Evolutionary conservation across 1,140 invertebrate genomes (phyloP).

Genomic region (Aporrectodea caliginosa): DNA sequence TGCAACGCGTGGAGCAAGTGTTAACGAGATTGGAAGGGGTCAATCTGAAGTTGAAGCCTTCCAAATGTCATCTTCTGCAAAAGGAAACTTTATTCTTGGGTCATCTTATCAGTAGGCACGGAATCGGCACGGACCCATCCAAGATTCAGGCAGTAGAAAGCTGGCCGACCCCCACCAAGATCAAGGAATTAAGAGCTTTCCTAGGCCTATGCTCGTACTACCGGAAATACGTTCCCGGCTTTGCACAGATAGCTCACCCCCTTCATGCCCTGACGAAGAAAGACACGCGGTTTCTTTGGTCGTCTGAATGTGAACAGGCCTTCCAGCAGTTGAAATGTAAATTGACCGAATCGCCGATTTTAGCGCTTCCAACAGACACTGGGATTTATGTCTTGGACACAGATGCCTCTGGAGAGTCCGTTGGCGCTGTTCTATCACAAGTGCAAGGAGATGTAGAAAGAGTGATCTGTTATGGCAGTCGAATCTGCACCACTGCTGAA

Average conservation of each 20-base stretch:
- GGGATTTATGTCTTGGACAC: neutral
- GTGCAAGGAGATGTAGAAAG: neutral
- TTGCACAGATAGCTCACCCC: neutral
- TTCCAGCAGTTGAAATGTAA: neutral
- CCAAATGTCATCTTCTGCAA: neutral
- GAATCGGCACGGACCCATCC: neutral
- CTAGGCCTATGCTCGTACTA: neutral
- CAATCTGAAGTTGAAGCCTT: neutral
- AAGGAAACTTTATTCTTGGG: neutral
- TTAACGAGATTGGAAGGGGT: neutral
- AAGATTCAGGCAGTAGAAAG: neutral
- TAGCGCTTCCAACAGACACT: neutral
- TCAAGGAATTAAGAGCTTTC: neutral
- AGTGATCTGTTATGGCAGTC: neutral
- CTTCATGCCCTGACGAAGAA: neutral
- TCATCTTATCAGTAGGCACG: neutral
- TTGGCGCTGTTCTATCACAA: neutral
- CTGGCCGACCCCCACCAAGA: neutral
- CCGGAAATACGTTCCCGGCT: neutral
- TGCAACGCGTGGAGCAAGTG: neutral
- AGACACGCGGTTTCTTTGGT: neutral
- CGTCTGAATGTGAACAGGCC: neutral
- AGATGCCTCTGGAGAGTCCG: neutral
- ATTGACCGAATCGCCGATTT: neutral
- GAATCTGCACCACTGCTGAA: neutral